Percentiles rank a stretch among this genome's conserved stretches.
Conservation (phyloP, 2,888 invertebrate genomes). For the Liodrosophila aerea region DNA sequence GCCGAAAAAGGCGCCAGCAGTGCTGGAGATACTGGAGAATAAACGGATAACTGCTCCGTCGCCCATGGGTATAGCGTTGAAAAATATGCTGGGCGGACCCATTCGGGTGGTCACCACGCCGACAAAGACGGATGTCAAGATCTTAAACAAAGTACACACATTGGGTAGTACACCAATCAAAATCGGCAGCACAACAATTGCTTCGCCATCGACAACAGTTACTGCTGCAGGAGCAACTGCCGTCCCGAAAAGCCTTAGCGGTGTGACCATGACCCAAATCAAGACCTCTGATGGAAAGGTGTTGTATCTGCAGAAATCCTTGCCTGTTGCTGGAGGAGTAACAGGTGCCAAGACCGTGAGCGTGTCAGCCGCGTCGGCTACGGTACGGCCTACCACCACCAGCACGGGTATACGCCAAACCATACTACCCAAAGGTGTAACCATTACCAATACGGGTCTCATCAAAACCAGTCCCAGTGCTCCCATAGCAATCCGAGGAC, state of each 20-base stretch:
- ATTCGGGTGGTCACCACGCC: slow-evolving; percentile 36
- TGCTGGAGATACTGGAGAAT: slow-evolving; percentile 63
- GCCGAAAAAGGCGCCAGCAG: slow-evolving; percentile 55
- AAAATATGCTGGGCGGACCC: slow-evolving; percentile 36
- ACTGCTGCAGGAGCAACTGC: slow-evolving; percentile 42
- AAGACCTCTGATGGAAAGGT: slow-evolving; percentile 83
- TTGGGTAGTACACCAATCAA: slow-evolving; percentile 35
- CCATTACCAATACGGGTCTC: slow-evolving; percentile 37
- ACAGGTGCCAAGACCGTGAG: slow-evolving; percentile 12
- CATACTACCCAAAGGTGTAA: slow-evolving; percentile 53
- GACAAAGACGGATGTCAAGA: slow-evolving; percentile 48
- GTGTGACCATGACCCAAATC: slow-evolving; percentile 59
- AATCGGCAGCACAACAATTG: slow-evolving; percentile 66
- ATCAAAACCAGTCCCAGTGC: slow-evolving; percentile 40
- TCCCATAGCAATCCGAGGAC: slow-evolving; percentile 39
- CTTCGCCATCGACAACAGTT: slow-evolving; percentile 16
- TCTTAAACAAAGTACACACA: slow-evolving; percentile 52
- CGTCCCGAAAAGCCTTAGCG: slow-evolving; percentile 21
- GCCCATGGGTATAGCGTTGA: slow-evolving; percentile 41
- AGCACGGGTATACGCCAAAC: slow-evolving; percentile 51
- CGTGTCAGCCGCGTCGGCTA: background rate
- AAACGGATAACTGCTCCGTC: slow-evolving; percentile 40
- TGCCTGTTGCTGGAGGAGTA: slow-evolving; percentile 15
- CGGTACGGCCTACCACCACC: slow-evolving; percentile 7
- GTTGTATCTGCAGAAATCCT: slow-evolving; percentile 82